A percentile compares a stretch with the other conserved stretches of the same genome.
These are phyloP conservation scores for Drosophila lutescens DNA, from an alignment of 2,888 invertebrate genomes.

Conservation along the genomic window DNA sequence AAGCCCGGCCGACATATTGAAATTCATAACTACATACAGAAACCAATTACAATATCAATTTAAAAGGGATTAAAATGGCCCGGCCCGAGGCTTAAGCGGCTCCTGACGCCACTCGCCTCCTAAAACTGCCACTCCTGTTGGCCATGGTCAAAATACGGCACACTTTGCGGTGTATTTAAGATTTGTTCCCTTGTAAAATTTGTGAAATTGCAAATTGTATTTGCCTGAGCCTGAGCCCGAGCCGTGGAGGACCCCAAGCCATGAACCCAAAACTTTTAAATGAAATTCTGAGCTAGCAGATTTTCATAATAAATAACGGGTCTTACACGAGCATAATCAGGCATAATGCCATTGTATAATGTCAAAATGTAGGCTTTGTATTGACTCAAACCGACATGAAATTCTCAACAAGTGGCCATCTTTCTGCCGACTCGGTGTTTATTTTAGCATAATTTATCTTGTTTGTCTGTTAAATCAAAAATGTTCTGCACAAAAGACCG, in stretches of 20 bases:
- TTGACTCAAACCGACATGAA: slow-evolving; percentile 38
- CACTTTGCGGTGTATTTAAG: slow-evolving; percentile 37
- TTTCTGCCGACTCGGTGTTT: slow-evolving; percentile 21
- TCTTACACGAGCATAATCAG: slow-evolving; percentile 56
- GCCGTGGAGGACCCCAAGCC: background rate
- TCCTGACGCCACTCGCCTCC: slow-evolving; percentile 2
- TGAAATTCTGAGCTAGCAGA: slow-evolving; percentile 71
- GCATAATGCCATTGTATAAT: slow-evolving; percentile 66
- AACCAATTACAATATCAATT: slow-evolving; percentile 81
- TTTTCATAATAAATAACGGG: slow-evolving; percentile 74
- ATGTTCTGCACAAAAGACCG: slow-evolving; percentile 53
- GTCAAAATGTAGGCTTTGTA: slow-evolving; percentile 18
- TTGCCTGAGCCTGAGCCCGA: slow-evolving; percentile 24
- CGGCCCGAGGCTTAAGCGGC: slow-evolving; percentile 49
- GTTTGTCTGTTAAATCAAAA: slow-evolving; percentile 59
- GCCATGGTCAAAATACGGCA: slow-evolving; percentile 33
- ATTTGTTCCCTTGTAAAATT: slow-evolving; percentile 49
- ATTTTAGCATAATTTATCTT: slow-evolving; percentile 74
- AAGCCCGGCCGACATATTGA: slow-evolving; percentile 63
- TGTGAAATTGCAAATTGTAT: slow-evolving; percentile 68
- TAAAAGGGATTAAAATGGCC: slow-evolving; percentile 75
- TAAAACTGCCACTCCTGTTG: slow-evolving; percentile 10
- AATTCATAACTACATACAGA: slow-evolving; percentile 71
- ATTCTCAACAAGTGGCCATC: slow-evolving; percentile 60
- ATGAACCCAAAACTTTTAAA: slow-evolving; percentile 52